Evolutionary conservation across 2,113 vertebrate genomes (phyloP), one percentile per base, ranked within the genome.

Genomic region (Tragelaphus buxtoni): DNA sequence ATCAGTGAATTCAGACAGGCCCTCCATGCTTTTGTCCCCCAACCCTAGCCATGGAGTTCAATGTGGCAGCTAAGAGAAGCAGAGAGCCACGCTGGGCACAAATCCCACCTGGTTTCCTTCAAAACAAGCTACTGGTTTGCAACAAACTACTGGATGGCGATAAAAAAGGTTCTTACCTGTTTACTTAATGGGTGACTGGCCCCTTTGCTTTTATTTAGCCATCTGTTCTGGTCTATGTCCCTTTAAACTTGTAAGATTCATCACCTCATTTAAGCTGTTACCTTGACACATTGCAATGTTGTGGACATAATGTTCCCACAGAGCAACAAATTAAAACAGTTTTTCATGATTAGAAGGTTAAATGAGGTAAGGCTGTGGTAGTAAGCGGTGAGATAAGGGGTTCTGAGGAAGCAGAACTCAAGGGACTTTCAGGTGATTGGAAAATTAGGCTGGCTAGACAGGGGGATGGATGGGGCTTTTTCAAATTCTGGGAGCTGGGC

Each of bases 281-380:
- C 95, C 92, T 95, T 97, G 97, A 96, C 97, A 97, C 83, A 87
- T 92, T 80, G 91, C 96, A 82, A 26, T 93, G 55, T 81, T 92
- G 83, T 87, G 90, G 91, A n/a, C 87, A 84, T 49, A 82, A 85
- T 97, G 91, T 81, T 95, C 98, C 94, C 49, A 47, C 76, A 90
- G 80, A 58, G 61, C 63, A 96, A 72, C 96, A 95, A 79, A 7
- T 97, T 96, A 96, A 96, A 86, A 1, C 5, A 0, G 69, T 28
- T 87, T 97, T 97, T 97, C 97, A 55, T 97, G 88, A 91, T 97
- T 98, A 76, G 60, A 61, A 97, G 97, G 94, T 96, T 97, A 96
- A 97, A 93, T 93, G 93, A 95, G 85, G 92, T 91, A 96, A 95
- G 92, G 49, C 45, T 58, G 82, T 95, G 81, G n/a, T 91, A 84